Percentiles rank a stretch among this genome's conserved stretches.
These are phyloP conservation scores for Oceanodroma leucorhoa DNA, from an alignment of 2,797 vertebrate genomes.

Conservation along the genomic window DNA sequence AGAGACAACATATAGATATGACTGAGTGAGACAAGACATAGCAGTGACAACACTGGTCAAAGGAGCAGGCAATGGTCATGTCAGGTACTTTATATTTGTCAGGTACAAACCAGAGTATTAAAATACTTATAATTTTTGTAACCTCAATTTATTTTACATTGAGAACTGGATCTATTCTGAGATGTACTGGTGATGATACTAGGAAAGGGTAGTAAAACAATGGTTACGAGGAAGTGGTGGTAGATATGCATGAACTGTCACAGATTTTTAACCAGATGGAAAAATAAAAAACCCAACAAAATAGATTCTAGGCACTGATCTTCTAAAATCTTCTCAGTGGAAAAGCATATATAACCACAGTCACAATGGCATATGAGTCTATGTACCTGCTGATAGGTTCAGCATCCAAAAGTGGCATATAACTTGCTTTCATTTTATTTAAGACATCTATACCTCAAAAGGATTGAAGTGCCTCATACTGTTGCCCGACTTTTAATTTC, in stretches of 20 bases:
- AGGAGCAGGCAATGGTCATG: not conserved
- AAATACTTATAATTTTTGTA: not conserved
- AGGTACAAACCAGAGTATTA: not conserved
- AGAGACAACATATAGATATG: not conserved
- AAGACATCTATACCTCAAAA: not conserved
- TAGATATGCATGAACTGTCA: not conserved
- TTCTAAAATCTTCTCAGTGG: not conserved
- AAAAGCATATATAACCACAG: not conserved
- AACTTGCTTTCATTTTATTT: not conserved
- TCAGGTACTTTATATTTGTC: not conserved
- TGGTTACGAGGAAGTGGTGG: not conserved
- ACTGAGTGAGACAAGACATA: not conserved
- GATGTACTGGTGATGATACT: not conserved
- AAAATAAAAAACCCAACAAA: not conserved
- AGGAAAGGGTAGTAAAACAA: not conserved
- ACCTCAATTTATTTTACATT: not conserved
- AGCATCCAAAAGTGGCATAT: not conserved
- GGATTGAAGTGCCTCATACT: not conserved
- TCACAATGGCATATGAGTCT: not conserved
- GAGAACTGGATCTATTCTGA: not conserved
- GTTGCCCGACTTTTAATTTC: not conserved
- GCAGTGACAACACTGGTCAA: not conserved
- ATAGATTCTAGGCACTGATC: not conserved
- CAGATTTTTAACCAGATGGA: not conserved
- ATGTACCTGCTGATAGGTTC: not conserved